Evolutionary conservation across 2,113 vertebrate genomes (phyloP).

Genomic region (Gavia stellata): DNA sequence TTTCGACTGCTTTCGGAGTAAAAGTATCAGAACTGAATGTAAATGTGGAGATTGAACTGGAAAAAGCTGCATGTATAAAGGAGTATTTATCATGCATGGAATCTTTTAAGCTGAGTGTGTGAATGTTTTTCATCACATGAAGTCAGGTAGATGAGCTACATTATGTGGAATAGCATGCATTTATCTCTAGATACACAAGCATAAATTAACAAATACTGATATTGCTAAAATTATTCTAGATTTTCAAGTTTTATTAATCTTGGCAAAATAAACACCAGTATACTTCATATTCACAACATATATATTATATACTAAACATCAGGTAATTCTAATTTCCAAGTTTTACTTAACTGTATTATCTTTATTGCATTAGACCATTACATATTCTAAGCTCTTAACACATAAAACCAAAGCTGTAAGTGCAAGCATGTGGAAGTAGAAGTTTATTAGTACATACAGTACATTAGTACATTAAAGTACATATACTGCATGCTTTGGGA

Average conservation of each 20-base stretch:
- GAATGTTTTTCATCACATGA: background rate
- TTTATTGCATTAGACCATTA: background rate
- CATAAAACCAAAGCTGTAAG: too few species aligned
- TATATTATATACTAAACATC: background rate
- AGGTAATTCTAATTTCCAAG: background rate
- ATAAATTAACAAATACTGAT: background rate
- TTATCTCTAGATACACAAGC: background rate
- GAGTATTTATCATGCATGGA: background rate
- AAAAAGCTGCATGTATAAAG: background rate
- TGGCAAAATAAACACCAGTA: background rate
- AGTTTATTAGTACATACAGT: too few species aligned
- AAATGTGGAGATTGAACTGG: background rate
- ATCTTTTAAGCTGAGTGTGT: background rate
- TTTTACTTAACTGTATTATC: background rate
- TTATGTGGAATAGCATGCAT: background rate
- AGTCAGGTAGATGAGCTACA: background rate
- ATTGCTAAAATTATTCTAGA: background rate
- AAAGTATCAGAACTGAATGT: background rate
- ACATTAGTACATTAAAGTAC: too few species aligned
- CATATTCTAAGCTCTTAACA: too few species aligned
- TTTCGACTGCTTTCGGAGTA: background rate
- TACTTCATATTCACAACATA: background rate
- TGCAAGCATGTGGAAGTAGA: too few species aligned
- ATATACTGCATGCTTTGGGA: too few species aligned
- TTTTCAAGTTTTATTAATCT: background rate